Evolutionary conservation across 1,140 invertebrate genomes (phyloP).

Genomic region (Platorchestia sp.): DNA sequence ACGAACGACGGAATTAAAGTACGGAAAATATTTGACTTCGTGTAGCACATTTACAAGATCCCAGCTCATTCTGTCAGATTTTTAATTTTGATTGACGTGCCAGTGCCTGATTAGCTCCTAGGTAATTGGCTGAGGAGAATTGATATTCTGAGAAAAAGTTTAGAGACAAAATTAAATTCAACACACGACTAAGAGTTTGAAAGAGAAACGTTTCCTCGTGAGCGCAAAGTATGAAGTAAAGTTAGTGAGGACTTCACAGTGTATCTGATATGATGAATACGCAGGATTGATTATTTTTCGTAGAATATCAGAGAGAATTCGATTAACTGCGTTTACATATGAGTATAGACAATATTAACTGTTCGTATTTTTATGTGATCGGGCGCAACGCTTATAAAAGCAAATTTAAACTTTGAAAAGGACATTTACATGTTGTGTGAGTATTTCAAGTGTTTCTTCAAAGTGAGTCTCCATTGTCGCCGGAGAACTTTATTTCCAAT

Average conservation of each 20-base stretch:
- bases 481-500: neutral
- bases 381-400: neutral
- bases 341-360: too few relatives aligned
- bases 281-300: neutral
- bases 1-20: neutral
- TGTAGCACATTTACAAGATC: neutral
- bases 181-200: neutral
- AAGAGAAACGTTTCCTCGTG: neutral
- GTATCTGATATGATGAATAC: neutral
- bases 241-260: neutral
- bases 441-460: neutral
- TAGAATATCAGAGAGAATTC: too few relatives aligned
- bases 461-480: neutral
- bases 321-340: too few relatives aligned
- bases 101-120: neutral
- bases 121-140: neutral
- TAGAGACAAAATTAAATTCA: neutral
- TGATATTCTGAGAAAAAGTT: neutral
- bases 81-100: neutral
- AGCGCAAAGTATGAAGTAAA: neutral
- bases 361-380: too few relatives aligned
- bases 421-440: neutral
- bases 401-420: neutral
- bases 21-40: neutral
- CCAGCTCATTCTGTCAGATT: neutral